These are phyloP conservation scores for Drosophila mimetica DNA, from an alignment of 2,888 invertebrate genomes.

Conservation along the genomic window DNA sequence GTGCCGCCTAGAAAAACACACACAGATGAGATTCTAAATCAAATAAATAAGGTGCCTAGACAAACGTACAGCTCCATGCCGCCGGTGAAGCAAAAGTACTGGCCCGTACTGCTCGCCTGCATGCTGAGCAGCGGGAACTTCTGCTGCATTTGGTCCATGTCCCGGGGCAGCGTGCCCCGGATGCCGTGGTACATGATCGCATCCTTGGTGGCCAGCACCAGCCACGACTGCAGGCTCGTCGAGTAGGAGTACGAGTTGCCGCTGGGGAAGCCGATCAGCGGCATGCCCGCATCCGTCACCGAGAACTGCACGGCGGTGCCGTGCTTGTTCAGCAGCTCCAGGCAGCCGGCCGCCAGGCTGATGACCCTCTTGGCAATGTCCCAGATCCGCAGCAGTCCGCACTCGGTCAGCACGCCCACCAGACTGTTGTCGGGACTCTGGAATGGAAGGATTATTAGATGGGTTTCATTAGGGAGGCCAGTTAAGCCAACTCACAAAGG, in stretches of 20 bases:
- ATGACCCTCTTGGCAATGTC: conserved; percentile 71
- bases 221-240: conserved; percentile 90
- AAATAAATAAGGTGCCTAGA: accelerated
- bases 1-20: conserved; percentile 57
- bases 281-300: conserved; percentile 89
- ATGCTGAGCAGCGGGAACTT: conserved; percentile 83
- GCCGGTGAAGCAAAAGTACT: conserved; percentile 69
- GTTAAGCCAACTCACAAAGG: conserved; percentile 78
- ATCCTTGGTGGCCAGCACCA: conserved; percentile 86
- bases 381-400: conserved; percentile 83
- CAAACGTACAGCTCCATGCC: conserved; percentile 69
- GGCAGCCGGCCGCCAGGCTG: conserved; percentile 79
- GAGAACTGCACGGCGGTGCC: conserved; percentile 87
- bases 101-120: conserved; percentile 82
- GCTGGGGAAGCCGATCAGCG: conserved; percentile 92
- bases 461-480: neutral
- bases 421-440: conserved; percentile 82
- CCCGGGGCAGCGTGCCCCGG: conserved; percentile 83
- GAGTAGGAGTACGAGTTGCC: conserved; percentile 94
- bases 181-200: conserved; percentile 85
- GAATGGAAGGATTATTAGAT: neutral
- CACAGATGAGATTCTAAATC: no score
- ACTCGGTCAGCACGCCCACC: conserved; percentile 84
- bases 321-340: conserved; percentile 81
- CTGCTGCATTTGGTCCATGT: conserved; percentile 80